Evolutionary conservation across 2,888 invertebrate species (phyloP).

Genomic region (Agrotis clavis): DNA sequence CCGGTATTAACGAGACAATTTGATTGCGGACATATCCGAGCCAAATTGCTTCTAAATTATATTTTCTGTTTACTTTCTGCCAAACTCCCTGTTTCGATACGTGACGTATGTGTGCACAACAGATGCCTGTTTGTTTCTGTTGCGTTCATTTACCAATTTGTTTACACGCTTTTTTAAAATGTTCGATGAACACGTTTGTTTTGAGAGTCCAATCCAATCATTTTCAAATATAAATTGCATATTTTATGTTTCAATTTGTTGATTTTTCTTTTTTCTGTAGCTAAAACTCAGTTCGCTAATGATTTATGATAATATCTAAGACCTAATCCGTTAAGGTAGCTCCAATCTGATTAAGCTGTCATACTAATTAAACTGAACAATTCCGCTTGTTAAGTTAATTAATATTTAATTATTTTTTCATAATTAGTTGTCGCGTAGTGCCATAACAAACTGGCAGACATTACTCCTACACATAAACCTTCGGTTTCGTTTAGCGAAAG

Average conservation of each 20-base stretch:
- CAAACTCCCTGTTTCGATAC: slow-evolving; percentile 87
- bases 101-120: slow-evolving; percentile 81
- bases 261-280: slow-evolving; percentile 17
- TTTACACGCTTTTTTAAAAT: slow-evolving; percentile 79
- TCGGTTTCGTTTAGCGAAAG: slow-evolving; percentile 78
- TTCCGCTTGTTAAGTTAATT: slow-evolving; percentile 71
- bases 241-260: slow-evolving; percentile 49
- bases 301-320: slow-evolving; percentile 52
- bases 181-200: slow-evolving; percentile 71
- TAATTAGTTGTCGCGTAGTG: slow-evolving; percentile 67
- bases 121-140: slow-evolving; percentile 85
- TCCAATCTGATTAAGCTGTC: slow-evolving; percentile 75
- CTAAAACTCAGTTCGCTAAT: slow-evolving; percentile 48
- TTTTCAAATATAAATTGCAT: slow-evolving; percentile 41
- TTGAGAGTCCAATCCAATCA: slow-evolving; percentile 20
- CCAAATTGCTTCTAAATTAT: slow-evolving; percentile 91
- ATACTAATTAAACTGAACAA: slow-evolving; percentile 69
- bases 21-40: slow-evolving; percentile 91
- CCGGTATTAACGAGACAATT: slow-evolving; percentile 91
- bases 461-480: slow-evolving; percentile 74
- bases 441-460: slow-evolving; percentile 54
- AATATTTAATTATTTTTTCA: slow-evolving; percentile 64
- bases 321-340: slow-evolving; percentile 65
- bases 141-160: slow-evolving; percentile 85
- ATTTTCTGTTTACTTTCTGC: slow-evolving; percentile 91